These are phyloP conservation scores for Dipodomys spectabilis DNA, from an alignment of 2,113 vertebrate species.

Conservation along the genomic window DNA sequence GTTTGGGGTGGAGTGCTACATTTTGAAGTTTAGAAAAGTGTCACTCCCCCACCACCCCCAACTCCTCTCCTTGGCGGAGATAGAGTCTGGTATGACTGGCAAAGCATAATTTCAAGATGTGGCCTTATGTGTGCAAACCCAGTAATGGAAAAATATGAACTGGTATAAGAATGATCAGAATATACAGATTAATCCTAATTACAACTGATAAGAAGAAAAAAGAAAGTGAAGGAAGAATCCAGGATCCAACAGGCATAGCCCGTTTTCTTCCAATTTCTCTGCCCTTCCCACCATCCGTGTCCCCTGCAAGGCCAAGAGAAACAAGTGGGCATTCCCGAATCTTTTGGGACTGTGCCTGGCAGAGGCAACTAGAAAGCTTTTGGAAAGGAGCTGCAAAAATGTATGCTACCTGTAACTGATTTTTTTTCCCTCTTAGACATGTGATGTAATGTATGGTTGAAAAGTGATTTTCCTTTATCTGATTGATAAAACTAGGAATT, in stretches of 20 bases:
- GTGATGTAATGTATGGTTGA: not conserved
- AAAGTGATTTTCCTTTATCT: conserved; percentile 53
- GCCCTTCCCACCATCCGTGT: not conserved
- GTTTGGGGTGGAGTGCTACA: not conserved
- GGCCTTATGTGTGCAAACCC: not conserved
- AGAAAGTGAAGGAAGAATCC: not conserved
- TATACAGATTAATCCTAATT: not conserved
- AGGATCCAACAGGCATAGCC: not conserved
- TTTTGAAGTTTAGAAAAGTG: conserved; percentile 20
- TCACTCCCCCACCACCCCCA: not conserved
- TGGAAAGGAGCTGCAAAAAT: conserved; percentile 12
- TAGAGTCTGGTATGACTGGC: not conserved
- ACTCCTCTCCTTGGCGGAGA: not conserved
- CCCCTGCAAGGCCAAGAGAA: not conserved
- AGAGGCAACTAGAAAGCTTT: not conserved
- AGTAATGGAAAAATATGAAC: not conserved
- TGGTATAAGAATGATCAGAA: not conserved
- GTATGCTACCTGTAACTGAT: not conserved
- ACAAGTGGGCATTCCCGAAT: not conserved
- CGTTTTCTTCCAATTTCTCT: not conserved
- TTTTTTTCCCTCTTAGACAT: conserved; percentile 11
- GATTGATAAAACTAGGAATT: conserved; percentile 40
- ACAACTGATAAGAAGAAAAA: not conserved
- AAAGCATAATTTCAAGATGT: not conserved
- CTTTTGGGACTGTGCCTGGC: not conserved